These are phyloP conservation scores for Andricus curvator DNA, from an alignment of 2,888 invertebrate genomes.

Conservation along the genomic window DNA sequence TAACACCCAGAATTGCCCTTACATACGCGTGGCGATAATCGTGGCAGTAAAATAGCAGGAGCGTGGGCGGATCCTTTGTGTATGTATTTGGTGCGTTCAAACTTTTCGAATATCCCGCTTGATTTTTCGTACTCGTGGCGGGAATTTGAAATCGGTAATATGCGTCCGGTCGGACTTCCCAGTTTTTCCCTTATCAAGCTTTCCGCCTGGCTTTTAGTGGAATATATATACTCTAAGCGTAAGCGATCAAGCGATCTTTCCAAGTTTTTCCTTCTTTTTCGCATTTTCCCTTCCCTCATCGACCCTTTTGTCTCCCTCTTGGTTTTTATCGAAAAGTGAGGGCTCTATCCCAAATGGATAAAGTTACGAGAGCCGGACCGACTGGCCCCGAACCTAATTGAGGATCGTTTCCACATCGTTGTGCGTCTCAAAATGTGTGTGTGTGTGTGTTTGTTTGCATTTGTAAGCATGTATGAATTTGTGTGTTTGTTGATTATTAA, in stretches of 20 bases:
- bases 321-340: background rate
- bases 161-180: background rate
- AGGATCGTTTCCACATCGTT: conserved; percentile 44
- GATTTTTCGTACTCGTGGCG: background rate
- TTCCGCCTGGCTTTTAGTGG: background rate
- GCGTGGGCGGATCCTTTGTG: background rate
- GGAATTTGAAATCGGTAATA: background rate
- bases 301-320: background rate
- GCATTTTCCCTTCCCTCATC: background rate
- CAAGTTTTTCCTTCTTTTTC: background rate
- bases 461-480: background rate
- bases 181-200: background rate
- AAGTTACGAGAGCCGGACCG: conserved; percentile 43
- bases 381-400: conserved; percentile 38
- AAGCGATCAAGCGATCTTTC: background rate
- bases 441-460: conserved; percentile 36
- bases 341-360: conserved; percentile 15
- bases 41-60: conserved; percentile 36
- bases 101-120: conserved; percentile 10
- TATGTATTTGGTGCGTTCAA: conserved; percentile 6
- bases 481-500: background rate
- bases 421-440: conserved; percentile 39
- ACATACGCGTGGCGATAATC: background rate
- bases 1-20: conserved; percentile 20
- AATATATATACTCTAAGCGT: background rate